phyloP scores from a whole-genome alignment of 2,797 vertebrate species.

The Sebastes steindachneri region DNA sequence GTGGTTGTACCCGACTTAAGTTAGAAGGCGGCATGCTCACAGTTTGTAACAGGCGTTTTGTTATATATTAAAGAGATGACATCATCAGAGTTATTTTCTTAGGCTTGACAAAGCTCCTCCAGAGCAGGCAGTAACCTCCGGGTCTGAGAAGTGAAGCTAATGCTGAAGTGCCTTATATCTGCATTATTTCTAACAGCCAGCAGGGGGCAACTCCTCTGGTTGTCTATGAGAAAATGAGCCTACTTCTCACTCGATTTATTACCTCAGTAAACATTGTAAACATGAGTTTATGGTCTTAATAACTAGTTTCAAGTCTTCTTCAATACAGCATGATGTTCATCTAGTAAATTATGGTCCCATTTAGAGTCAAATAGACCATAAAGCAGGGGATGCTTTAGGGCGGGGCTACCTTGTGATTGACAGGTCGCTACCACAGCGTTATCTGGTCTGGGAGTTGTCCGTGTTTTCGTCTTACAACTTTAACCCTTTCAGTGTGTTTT shows the following conservation, averaged over 20 bases:
- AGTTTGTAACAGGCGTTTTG: too few species aligned
- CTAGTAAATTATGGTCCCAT: too few species aligned
- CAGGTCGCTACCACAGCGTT: rapidly evolving
- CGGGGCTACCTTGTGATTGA: rapidly evolving
- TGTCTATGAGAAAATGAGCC: neutral
- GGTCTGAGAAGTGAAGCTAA: neutral
- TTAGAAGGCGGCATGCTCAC: rapidly evolving
- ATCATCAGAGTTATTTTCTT: neutral
- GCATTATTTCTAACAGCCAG: rapidly evolving
- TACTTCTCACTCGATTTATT: neutral
- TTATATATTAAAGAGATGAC: neutral
- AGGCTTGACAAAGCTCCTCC: neutral
- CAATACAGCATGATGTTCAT: too few species aligned
- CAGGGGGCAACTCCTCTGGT: neutral
- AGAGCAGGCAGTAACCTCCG: rapidly evolving
- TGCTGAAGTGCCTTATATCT: rapidly evolving
- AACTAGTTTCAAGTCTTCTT: too few species aligned
- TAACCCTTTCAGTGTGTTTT: too few species aligned
- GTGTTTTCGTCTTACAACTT: too few species aligned
- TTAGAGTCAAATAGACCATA: rapidly evolving
- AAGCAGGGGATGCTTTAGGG: too few species aligned
- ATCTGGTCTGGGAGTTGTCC: too few species aligned
- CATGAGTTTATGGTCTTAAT: neutral
- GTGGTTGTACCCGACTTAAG: rapidly evolving
- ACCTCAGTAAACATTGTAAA: neutral